Percentiles rank a stretch among this genome's conserved stretches.
These are phyloP conservation scores for Takifugu rubripes DNA, from an alignment of 2,797 vertebrate species.

Conservation along the genomic window DNA sequence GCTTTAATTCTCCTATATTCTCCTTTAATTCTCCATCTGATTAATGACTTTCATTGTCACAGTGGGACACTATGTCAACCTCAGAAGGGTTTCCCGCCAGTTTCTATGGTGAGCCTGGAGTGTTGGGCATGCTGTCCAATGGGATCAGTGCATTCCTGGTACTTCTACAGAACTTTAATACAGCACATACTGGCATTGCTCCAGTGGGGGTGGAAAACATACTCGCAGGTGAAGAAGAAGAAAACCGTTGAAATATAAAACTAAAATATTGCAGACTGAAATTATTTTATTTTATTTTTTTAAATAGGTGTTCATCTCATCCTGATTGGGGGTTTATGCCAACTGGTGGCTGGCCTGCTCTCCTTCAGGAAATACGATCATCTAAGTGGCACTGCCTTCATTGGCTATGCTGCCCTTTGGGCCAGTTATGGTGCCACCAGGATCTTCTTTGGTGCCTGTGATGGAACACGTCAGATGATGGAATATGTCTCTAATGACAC, in stretches of 20 bases:
- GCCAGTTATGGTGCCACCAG: slow-evolving; percentile 82
- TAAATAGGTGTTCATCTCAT: slow-evolving; percentile 84
- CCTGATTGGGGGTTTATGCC: slow-evolving; percentile 83
- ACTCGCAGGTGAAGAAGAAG: slow-evolving; percentile 75
- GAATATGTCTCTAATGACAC: slow-evolving; percentile 28
- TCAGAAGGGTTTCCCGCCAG: slow-evolving; percentile 80
- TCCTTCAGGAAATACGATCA: slow-evolving; percentile 89
- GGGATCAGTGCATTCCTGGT: slow-evolving; percentile 86
- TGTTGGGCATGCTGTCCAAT: slow-evolving; percentile 83
- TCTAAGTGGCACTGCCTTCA: slow-evolving; percentile 81
- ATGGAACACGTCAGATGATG: background rate
- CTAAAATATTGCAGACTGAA: too few relatives aligned
- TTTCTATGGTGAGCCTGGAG: slow-evolving; percentile 86
- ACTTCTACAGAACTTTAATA: slow-evolving; percentile 82
- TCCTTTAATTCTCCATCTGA: background rate
- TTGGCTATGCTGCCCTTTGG: slow-evolving; percentile 89
- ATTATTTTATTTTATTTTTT: slow-evolving; percentile 5
- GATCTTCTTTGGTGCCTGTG: slow-evolving; percentile 70
- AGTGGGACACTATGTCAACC: slow-evolving; percentile 61
- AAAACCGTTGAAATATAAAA: background rate
- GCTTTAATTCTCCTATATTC: background rate
- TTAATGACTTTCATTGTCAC: slow-evolving; percentile 5
- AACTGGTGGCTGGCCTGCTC: slow-evolving; percentile 84
- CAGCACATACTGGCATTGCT: slow-evolving; percentile 59
- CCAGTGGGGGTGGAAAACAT: slow-evolving; percentile 78